Percentiles rank a stretch among this genome's conserved stretches.
Conservation (phyloP, 2,113 vertebrate genomes). For the Leptosomus discolor region DNA sequence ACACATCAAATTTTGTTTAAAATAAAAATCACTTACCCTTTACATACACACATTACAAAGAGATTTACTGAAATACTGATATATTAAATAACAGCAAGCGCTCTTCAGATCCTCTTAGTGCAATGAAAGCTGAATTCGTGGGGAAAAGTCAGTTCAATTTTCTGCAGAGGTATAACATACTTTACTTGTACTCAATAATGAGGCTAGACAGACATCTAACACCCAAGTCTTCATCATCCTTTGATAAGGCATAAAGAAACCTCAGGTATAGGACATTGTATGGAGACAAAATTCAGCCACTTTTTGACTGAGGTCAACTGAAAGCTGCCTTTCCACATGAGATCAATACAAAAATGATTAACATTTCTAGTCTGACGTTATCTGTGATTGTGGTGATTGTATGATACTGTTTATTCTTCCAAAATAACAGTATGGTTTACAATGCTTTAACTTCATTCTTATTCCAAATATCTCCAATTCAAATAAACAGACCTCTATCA, state of each 20-base stretch:
- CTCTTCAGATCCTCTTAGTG: background rate
- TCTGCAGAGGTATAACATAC: background rate
- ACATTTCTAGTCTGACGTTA: background rate
- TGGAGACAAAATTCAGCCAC: background rate
- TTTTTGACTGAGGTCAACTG: background rate
- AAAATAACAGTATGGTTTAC: background rate
- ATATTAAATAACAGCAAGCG: background rate
- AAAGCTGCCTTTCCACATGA: background rate
- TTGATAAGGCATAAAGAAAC: background rate
- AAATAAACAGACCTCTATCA: background rate
- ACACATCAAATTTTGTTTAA: background rate
- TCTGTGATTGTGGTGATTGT: background rate
- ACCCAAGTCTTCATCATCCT: background rate
- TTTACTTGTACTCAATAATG: background rate
- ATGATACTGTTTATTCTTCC: background rate
- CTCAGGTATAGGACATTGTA: background rate
- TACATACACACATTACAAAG: background rate
- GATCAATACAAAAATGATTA: background rate
- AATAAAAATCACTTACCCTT: background rate
- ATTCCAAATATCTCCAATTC: background rate
- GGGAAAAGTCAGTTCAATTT: background rate
- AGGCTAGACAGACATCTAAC: background rate
- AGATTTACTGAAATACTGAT: background rate
- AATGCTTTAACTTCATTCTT: background rate
- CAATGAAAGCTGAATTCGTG: background rate